These are phyloP conservation scores for Australoheros scitulus DNA, from an alignment of 2,113 vertebrate species.

Conservation along the genomic window DNA sequence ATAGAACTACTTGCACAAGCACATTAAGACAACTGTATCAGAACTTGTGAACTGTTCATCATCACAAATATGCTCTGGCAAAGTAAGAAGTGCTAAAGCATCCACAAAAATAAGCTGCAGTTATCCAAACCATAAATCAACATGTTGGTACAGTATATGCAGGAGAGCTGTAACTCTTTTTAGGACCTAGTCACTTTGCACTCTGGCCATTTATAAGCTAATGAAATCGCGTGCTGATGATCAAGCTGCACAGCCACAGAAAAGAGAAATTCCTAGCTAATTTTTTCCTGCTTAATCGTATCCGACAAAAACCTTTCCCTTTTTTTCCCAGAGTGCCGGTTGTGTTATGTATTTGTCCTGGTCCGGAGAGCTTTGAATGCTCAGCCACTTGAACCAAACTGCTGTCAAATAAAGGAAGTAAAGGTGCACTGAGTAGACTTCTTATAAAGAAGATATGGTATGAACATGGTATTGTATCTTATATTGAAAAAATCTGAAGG, in stretches of 20 bases:
- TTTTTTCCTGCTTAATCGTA: conserved; percentile 49
- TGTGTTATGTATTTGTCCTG: conserved; percentile 62
- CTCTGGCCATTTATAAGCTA: conserved; percentile 73
- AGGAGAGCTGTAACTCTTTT: conserved; percentile 61
- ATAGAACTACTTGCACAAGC: conserved; percentile 87
- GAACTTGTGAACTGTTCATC: conserved; percentile 77
- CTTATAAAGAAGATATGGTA: conserved; percentile 86
- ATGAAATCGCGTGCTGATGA: conserved; percentile 74
- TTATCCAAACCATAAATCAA: conserved; percentile 73
- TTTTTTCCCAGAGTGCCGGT: conserved; percentile 56
- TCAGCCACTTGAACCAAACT: conserved; percentile 71
- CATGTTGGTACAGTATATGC: conserved; percentile 65
- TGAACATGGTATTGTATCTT: conserved; percentile 70
- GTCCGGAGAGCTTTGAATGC: conserved; percentile 61
- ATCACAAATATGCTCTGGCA: conserved; percentile 78
- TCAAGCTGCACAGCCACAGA: conserved; percentile 74
- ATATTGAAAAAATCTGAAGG: conserved; percentile 61
- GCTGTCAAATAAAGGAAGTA: conserved; percentile 65
- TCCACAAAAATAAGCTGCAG: conserved; percentile 82
- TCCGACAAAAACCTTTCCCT: conserved; percentile 52
- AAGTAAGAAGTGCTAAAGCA: conserved; percentile 82
- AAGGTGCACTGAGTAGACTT: conserved; percentile 80
- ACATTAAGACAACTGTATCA: conserved; percentile 82
- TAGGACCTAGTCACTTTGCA: conserved; percentile 69
- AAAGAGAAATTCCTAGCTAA: conserved; percentile 52